Evolutionary conservation across 2,888 invertebrate species (phyloP), one percentile per base, ranked within the genome.

Genomic region (Amphipyra berbera): DNA sequence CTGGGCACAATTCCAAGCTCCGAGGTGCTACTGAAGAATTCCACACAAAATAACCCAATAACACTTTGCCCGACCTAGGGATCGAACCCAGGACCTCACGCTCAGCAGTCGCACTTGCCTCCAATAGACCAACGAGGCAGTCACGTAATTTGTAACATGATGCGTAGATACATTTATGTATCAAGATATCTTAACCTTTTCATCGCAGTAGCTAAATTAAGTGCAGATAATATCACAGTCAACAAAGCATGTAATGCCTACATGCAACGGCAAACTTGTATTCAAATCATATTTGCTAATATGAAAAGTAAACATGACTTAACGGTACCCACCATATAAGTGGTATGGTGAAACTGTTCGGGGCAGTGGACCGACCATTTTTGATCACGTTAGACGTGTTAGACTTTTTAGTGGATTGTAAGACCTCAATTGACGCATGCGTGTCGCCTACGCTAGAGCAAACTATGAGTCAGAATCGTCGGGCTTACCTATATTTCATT

Each of bases 261-360:
- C 56, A 68, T 56, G 46, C 67, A 70, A 60, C 58, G 48, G 45
- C 60, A 53, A 46, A 62, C 33, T 63, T 38, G 46, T 62, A 73
- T 75, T 79, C 70, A 79, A 76, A 78, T 78, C 52, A 61, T 68
- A 76, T 79, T 82, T 70, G 75, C 79, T 79, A 78, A 83, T 80
- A 78, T 76, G 69, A 82, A 82, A 82, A 77, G 81, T 76, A 82
- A 82, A 83, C 78, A 65, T 37, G 50, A 57, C 75, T 81, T 88
- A 88, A 88, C 88, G 88, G 87, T 84, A 74, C 73, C 57, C 55
- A 65, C 87, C 81, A 77, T 87, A 85, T 78, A 79, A 70, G 82
- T 67, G 72, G 56, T 63, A 59, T 76, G 73, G 86, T 87, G 89
- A 89, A 87, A 88, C 83, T 79, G 70, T 84, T 79, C 67, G 78